Evolutionary conservation across 1,140 invertebrate species (phyloP).

Genomic region (Lutraria rhynchaena): DNA sequence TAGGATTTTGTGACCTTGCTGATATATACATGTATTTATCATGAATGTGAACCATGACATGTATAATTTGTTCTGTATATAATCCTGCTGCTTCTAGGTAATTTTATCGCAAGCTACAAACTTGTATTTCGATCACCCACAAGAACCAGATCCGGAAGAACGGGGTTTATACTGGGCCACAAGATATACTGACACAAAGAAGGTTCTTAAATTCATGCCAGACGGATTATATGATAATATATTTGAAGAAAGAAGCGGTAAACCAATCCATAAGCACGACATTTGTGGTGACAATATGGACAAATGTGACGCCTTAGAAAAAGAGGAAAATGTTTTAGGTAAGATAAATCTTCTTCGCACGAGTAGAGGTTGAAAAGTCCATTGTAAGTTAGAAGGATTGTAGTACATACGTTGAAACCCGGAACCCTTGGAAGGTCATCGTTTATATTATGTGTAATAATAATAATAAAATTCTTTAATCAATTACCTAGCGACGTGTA

Average conservation of each 20-base stretch:
- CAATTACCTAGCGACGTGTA: no score
- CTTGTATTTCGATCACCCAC: conserved; percentile 71
- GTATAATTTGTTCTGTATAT: not conserved
- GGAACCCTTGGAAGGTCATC: no score
- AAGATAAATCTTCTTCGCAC: no score
- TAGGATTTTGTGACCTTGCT: no score
- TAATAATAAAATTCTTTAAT: no score
- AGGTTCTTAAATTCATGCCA: conserved; percentile 61
- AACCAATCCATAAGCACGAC: conserved; percentile 1
- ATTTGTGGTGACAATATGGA: conserved; percentile 47
- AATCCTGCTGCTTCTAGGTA: conserved; percentile 54
- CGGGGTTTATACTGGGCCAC: conserved; percentile 68
- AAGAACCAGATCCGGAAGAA: conserved; percentile 71
- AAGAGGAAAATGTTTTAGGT: conserved; percentile 64
- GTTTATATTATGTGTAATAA: no score
- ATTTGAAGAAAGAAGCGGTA: conserved; percentile 35
- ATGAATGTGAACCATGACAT: no score
- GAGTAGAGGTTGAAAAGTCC: no score
- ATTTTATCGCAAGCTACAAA: conserved; percentile 68
- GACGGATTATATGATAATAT: conserved; percentile 59
- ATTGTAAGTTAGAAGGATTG: no score
- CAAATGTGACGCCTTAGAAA: conserved; percentile 54
- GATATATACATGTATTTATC: no score
- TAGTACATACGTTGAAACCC: no score
- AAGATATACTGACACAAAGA: conserved; percentile 59